Conservation (phyloP, 1,140 invertebrate genomes). For the Bicyclus anynana region DNA sequence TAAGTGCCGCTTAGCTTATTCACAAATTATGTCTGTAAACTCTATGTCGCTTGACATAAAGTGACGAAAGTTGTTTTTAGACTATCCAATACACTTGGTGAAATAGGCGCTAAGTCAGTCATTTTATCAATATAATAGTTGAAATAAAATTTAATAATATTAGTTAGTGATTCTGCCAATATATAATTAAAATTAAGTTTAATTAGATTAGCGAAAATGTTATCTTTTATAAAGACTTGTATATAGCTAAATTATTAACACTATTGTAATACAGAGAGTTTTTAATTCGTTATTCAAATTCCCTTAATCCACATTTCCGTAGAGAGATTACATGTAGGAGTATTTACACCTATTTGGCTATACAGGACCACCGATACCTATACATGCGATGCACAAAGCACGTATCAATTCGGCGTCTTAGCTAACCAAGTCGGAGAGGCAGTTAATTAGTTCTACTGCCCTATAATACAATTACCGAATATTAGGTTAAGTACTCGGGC, state of each 20-base stretch:
- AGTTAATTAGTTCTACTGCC: constrained; percentile 62
- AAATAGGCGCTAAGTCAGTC: too few species aligned
- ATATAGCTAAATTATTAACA: not conserved
- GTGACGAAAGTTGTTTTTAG: too few species aligned
- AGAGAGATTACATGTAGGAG: too few species aligned
- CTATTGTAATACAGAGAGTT: too few species aligned
- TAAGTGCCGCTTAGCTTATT: too few species aligned
- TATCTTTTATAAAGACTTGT: constrained; percentile 21
- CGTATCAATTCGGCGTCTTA: constrained; percentile 54
- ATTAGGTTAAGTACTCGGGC: constrained; percentile 73
- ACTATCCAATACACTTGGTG: too few species aligned
- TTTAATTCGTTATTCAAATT: too few species aligned
- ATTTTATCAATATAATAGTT: too few species aligned
- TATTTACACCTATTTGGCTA: not conserved
- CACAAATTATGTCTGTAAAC: too few species aligned
- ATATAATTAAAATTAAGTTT: not conserved
- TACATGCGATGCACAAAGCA: constrained; percentile 40
- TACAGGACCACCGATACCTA: constrained; percentile 1
- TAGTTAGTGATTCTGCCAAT: not conserved
- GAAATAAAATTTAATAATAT: too few species aligned
- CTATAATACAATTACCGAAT: constrained; percentile 66
- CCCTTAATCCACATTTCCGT: not conserved
- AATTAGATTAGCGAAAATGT: not conserved
- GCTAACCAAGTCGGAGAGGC: constrained; percentile 49
- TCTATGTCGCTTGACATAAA: too few species aligned